These are phyloP conservation scores for Oscheius sp. DNA, from an alignment of 2,888 invertebrate species.

Conservation along the genomic window DNA sequence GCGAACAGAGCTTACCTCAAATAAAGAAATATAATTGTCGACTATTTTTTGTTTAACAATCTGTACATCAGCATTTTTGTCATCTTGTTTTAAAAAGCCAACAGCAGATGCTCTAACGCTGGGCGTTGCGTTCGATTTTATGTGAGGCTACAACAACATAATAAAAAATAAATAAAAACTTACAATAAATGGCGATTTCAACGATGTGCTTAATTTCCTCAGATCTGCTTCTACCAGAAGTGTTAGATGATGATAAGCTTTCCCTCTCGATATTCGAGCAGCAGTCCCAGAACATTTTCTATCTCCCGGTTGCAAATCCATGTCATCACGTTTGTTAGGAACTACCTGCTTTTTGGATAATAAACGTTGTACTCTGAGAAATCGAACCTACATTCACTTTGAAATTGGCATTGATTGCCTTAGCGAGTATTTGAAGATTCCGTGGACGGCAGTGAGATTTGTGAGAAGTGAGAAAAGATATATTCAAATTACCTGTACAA, in stretches of 20 bases:
- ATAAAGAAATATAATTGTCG: conserved; percentile 86
- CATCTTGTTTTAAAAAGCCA: conserved; percentile 84
- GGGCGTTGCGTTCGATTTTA: conserved; percentile 86
- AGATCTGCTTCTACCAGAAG: conserved; percentile 84
- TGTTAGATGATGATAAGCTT: conserved; percentile 97
- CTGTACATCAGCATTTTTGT: conserved; percentile 76
- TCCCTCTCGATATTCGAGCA: conserved; percentile 87
- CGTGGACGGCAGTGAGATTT: conserved; percentile 86
- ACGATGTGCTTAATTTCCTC: conserved; percentile 44
- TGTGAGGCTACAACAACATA: conserved; percentile 80
- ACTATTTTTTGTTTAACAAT: conserved; percentile 83
- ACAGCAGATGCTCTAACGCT: conserved; percentile 84
- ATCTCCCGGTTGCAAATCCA: conserved; percentile 78
- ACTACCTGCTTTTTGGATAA: conserved; percentile 60
- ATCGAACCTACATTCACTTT: conserved; percentile 78
- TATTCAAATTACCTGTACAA: conserved; percentile 81
- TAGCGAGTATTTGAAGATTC: conserved; percentile 88
- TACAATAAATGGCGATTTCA: conserved; percentile 48
- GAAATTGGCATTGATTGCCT: conserved; percentile 86
- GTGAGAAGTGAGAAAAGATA: conserved; percentile 89
- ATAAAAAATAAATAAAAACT: neutral
- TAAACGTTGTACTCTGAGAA: neutral
- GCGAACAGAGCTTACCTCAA: conserved; percentile 76
- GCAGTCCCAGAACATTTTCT: conserved; percentile 88
- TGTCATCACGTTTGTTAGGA: conserved; percentile 86